These are phyloP conservation scores for Rachycentron canadum DNA, from an alignment of 2,797 vertebrate species.

Conservation along the genomic window DNA sequence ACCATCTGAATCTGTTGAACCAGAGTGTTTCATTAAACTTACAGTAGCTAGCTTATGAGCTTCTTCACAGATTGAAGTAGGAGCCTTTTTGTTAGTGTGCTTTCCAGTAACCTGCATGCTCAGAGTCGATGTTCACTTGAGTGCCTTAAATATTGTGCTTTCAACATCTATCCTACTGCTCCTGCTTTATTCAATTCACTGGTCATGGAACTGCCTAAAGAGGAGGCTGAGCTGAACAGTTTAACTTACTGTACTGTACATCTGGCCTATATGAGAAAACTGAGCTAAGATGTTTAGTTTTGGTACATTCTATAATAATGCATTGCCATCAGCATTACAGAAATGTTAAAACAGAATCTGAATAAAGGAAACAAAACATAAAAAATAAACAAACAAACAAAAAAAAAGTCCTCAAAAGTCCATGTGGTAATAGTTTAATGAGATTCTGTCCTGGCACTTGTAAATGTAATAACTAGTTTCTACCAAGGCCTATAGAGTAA, in stretches of 20 bases:
- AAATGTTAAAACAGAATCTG: slow-evolving; percentile 69
- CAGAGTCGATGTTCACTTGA: slow-evolving; percentile 54
- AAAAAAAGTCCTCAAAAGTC: slow-evolving; percentile 64
- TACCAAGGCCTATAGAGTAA: slow-evolving; percentile 78
- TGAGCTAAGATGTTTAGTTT: slow-evolving; percentile 70
- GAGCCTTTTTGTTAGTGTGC: slow-evolving; percentile 74
- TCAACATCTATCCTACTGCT: slow-evolving; percentile 54
- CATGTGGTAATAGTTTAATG: slow-evolving; percentile 71
- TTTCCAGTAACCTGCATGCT: slow-evolving; percentile 74
- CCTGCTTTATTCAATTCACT: slow-evolving; percentile 50
- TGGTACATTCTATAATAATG: slow-evolving; percentile 82
- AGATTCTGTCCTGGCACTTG: slow-evolving; percentile 83
- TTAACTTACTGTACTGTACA: slow-evolving; percentile 52
- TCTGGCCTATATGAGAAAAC: slow-evolving; percentile 52
- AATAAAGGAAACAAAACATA: slow-evolving; percentile 51
- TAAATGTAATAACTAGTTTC: slow-evolving; percentile 79
- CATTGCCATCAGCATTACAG: slow-evolving; percentile 69
- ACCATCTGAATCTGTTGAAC: slow-evolving; percentile 61
- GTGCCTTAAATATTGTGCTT: slow-evolving; percentile 83
- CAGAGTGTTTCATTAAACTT: slow-evolving; percentile 61
- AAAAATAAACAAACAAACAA: slow-evolving; percentile 30
- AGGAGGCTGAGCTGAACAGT: slow-evolving; percentile 54
- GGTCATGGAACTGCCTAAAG: slow-evolving; percentile 57
- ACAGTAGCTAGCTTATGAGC: slow-evolving; percentile 84
- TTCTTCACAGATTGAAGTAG: slow-evolving; percentile 79